Evolutionary conservation across 2,797 vertebrate genomes (phyloP), one percentile per base, ranked within the genome.

Genomic region (Amphiprion clarkii): DNA sequence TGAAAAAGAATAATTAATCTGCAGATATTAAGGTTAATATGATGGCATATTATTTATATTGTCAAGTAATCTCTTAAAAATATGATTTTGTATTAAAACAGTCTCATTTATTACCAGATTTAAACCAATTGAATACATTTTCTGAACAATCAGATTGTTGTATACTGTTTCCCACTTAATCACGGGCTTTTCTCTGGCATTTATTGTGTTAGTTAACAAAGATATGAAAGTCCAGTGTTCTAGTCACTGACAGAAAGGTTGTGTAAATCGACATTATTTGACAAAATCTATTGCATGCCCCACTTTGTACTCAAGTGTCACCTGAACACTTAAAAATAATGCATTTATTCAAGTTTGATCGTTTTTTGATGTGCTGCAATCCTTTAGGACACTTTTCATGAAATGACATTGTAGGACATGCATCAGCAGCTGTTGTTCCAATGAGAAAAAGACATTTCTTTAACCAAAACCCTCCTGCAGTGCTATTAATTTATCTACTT

Each of bases 201-300:
- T 49, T 62, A 74, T 49, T 58, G 13, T 31, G 68, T 68, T 52
- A 27, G 60, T 67, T 60, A 25, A 58, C 67, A 61, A 48, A 79
- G 87, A 92, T 89, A 88, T 79, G 65, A 75, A 74, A 79, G 86
- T 91, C 64, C 82, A 90, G 81, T 82, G 81, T 81, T 63, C 85
- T 53, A 3, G 42, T 25, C 42, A 59, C 48, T 25, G 56, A 58
- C 51, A 44, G 53, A 10, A 8, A 36, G 36, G 42, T 83, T 81
- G 44, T 68, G 60, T 59, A 23, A 73, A 68, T 23, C 62, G 52
- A n/a, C 14, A 56, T 59, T 71, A 64, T 83, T 68, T 57, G 31
- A 60, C 58, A 7, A 61, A 63, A 71, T 58, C 29, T 39, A 5
- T 74, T 3, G 1, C 5, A 11, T 65, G 55, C 17, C n/a, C 4